Evolutionary conservation across 2,113 vertebrate species (phyloP), one percentile per base, ranked within the genome.

Genomic region (Lontra canadensis): DNA sequence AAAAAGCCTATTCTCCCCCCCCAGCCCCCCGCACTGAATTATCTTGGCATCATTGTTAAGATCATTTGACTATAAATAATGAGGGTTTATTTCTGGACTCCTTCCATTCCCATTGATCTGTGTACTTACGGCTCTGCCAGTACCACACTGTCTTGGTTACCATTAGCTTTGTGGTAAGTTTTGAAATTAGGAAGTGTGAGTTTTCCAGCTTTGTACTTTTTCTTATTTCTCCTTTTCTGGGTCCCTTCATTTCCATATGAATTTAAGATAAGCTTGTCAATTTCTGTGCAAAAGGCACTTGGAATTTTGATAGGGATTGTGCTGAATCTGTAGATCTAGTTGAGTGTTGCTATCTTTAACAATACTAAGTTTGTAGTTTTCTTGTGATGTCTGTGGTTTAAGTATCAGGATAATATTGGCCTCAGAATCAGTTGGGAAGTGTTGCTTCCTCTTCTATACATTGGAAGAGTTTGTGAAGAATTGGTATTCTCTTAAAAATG

Each of bases 391-490:
- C 23, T 96, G 15, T 78, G 42, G 59, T 92, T 94, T 96, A 84
- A 71, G 44, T 94, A 93, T 97, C 29, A 59, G 69, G 71, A 11
- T 95, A 92, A 92, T 78, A 73, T 34, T 78, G 44, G 6, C n/a
- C 31, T 98, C 25, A 80, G 78, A 82, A 96, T 90, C 57, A 74
- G 17, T 67, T 90, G 55, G 36, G 7, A 93, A 74, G 25, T 96
- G 17, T 86, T 94, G 12, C n/a, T 26, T 44, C 18, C 34, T 92
- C 31, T 88, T 63, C 73, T 90, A 0, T 81, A 63, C 84, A 90
- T 97, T 97, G 42, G 80, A 80, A 90, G 29, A 76, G 34, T 88
- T 90, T 94, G 13, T 86, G 29, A 90, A 90, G 61, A 94, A 79
- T 71, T 92, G 8, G 21, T 95, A 87, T 94, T 65, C 69, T 86